Evolutionary conservation across 2,888 invertebrate species (phyloP), one percentile per base, ranked within the genome.

Genomic region (Himalopsyche tibetana): DNA sequence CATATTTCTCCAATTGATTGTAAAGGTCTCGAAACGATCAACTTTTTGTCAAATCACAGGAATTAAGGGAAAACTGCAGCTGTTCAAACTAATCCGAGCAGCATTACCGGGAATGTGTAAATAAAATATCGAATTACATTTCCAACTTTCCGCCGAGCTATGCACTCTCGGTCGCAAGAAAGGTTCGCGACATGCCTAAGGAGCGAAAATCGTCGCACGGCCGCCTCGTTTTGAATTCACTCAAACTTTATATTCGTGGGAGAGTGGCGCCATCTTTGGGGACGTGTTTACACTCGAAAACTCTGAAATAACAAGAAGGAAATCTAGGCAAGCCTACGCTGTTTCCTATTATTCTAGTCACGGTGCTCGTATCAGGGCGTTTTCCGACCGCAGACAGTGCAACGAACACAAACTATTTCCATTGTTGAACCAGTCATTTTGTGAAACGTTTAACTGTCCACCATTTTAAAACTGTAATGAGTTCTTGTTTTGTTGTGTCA

Each of bases 231-330:
- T 12, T 74, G 38, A 36, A 74, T 36, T 74, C 74, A 74, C 74
- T 74, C 74, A 74, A 74, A 74, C 74, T 74, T 74, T 74, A 74
- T 28, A 74, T 74, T 36, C 36, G 74, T 38, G 74, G 28, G 12
- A 36, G 74, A 74, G 74, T 36, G 74, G 74, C 74, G 74, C 74
- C 74, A 74, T 74, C 74, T 74, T 74, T 38, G 15, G 55, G 82
- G 55, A 38, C 63, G 83, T 83, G 74, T 83, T 83, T 63, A 83
- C 83, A 83, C 69, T 69, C 69, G 55, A 55, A 83, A 83, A 83
- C 38, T 40, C 83, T 69, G 45, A 83, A 83, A 83, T 83, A 83
- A 83, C 83, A 83, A 83, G 83, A n/a, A 42, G 42, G 56, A 82
- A 80, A 51, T 28, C 45, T 80, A 80, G 45, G 51, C 51, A n/a